A percentile compares a stretch with the other conserved stretches of the same genome.
Evolutionary conservation across 2,797 vertebrate species (phyloP).

Genomic region (Arctocebus calabarensis): DNA sequence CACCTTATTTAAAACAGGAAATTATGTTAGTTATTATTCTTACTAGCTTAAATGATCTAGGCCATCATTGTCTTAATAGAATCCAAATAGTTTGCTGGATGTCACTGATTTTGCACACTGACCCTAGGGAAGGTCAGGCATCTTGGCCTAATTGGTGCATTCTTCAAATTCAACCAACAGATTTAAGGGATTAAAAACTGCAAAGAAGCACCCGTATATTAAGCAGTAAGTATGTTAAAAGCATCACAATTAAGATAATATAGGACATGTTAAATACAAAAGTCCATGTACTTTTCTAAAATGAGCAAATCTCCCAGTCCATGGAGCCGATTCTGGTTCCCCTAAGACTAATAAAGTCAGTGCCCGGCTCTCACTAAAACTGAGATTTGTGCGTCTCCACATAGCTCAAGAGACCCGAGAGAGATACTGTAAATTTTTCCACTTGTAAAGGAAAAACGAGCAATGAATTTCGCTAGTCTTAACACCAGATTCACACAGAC

Average conservation of each 20-base stretch:
- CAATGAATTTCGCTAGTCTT: constrained; percentile 67
- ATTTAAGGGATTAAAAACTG: constrained; percentile 34
- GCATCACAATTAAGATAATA: constrained; percentile 66
- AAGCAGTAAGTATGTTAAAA: constrained; percentile 45
- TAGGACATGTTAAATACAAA: constrained; percentile 53
- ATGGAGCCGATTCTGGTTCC: background rate
- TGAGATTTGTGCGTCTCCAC: constrained; percentile 43
- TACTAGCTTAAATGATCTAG: background rate
- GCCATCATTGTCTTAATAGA: no score
- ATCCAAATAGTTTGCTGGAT: background rate
- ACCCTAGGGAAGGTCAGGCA: background rate
- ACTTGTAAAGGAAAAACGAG: background rate
- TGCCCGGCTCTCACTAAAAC: background rate
- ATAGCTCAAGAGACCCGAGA: constrained; percentile 38
- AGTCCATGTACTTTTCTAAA: constrained; percentile 57
- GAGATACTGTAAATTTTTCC: constrained; percentile 50
- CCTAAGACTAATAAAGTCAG: background rate
- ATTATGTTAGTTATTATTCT: background rate
- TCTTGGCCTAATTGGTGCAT: background rate
- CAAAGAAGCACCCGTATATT: background rate
- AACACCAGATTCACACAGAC: constrained; percentile 53
- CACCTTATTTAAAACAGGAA: background rate
- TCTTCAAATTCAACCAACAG: background rate
- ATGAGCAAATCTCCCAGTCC: background rate
- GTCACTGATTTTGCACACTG: background rate